A percentile compares a stretch with the other conserved stretches of the same genome.
phyloP scores from a whole-genome alignment of 2,113 vertebrate species.

The Oncorhynchus nerka region DNA sequence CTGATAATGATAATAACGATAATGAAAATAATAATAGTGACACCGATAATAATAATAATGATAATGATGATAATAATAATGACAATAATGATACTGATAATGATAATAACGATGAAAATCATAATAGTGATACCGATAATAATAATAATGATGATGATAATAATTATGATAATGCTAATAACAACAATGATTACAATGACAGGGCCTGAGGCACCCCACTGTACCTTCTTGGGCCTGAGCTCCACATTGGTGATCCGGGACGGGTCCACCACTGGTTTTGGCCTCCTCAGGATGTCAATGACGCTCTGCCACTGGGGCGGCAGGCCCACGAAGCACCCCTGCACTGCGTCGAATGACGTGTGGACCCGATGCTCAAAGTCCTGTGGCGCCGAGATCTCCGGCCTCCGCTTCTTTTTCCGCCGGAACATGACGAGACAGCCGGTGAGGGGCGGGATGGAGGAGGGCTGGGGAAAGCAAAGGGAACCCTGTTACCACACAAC shows the following conservation, averaged over 20 bases:
- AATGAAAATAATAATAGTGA: no score
- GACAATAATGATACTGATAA: no score
- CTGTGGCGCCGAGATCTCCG: constrained; percentile 84
- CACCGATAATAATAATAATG: no score
- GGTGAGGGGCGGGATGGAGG: neutral
- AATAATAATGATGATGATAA: no score
- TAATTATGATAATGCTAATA: no score
- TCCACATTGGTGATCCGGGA: constrained; percentile 83
- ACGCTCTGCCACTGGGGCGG: constrained; percentile 92
- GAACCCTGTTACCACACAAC: neutral
- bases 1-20: no score
- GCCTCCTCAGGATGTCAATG: constrained; percentile 83
- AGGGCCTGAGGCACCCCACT: neutral
- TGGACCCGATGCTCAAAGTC: constrained; percentile 92
- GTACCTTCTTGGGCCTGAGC: constrained; percentile 85
- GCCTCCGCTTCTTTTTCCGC: constrained; percentile 85
- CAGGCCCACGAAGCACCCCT: constrained; percentile 86
- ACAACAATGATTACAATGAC: no score
- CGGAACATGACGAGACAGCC: constrained; percentile 78
- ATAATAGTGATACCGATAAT: no score
- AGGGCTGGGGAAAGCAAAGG: constrained; percentile 36
- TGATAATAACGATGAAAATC: no score
- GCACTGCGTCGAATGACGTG: constrained; percentile 82
- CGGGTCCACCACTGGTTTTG: constrained; percentile 89
- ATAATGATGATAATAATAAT: no score